These are phyloP conservation scores for Monomorium pharaonis DNA, from an alignment of 1,140 invertebrate species.

Conservation along the genomic window DNA sequence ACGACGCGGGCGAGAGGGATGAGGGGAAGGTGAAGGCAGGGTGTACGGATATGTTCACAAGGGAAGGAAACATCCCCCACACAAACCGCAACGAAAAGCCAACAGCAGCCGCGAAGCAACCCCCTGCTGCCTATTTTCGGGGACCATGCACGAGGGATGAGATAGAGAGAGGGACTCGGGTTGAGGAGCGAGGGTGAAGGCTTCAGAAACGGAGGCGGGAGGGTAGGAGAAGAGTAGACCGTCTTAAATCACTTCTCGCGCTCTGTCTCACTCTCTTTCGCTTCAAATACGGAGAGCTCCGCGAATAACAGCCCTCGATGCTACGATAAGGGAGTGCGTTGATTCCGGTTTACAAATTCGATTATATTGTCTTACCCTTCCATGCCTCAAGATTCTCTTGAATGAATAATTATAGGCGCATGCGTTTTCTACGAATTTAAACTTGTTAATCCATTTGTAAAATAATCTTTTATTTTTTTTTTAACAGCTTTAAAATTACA, in stretches of 20 bases:
- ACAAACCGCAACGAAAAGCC: constrained; percentile 80
- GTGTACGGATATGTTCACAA: constrained; percentile 75
- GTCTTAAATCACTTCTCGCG: constrained; percentile 75
- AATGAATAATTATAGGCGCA: constrained; percentile 10
- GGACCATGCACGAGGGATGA: constrained; percentile 62
- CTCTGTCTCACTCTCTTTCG: constrained; percentile 39
- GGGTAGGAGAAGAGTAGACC: constrained; percentile 40
- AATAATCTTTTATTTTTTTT: neutral
- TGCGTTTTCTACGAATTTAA: neutral
- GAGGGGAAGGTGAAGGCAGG: constrained; percentile 32
- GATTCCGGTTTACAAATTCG: constrained; percentile 61
- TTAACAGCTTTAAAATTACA: neutral
- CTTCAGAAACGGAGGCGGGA: neutral
- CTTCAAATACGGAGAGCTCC: constrained; percentile 1
- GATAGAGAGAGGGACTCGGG: constrained; percentile 31
- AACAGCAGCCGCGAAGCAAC: constrained; percentile 75
- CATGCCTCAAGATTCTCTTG: neutral
- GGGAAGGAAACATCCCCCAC: constrained; percentile 81
- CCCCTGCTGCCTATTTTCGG: constrained; percentile 64
- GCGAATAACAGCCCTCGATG: constrained; percentile 51
- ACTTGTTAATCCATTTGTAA: neutral
- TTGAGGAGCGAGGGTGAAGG: neutral
- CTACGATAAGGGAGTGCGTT: constrained; percentile 5
- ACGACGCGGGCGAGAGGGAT: constrained; percentile 3
- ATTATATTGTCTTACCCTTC: constrained; percentile 62